These are phyloP conservation scores for Achlya flavicornis DNA, from an alignment of 2,888 invertebrate genomes.

Conservation along the genomic window DNA sequence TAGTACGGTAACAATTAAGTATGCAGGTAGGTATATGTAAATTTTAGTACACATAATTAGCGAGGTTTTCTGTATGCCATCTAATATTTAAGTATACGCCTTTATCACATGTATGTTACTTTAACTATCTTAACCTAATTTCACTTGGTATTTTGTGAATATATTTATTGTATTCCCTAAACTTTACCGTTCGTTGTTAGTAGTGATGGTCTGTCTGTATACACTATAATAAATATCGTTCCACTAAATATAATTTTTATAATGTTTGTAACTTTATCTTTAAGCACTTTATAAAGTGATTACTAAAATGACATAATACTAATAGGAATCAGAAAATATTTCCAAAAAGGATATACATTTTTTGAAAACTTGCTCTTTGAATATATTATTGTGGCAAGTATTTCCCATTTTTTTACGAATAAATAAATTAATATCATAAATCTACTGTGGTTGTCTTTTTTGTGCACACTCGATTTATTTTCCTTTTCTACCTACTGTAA, in stretches of 20 bases:
- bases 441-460: not conserved
- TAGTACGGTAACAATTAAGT: constrained; percentile 31
- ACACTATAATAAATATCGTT: not conserved
- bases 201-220: not conserved
- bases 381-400: not conserved
- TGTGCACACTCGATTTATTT: no score
- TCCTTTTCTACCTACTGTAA: no score
- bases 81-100: constrained; percentile 44
- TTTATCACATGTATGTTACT: constrained; percentile 50
- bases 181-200: not conserved
- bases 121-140: constrained; percentile 28
- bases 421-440: not conserved
- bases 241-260: not conserved
- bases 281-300: not conserved
- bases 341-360: not conserved
- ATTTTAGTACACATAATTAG: constrained; percentile 28
- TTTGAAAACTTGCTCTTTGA: not conserved
- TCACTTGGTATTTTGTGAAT: constrained; percentile 14
- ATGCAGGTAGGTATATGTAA: constrained; percentile 28
- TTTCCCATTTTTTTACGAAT: not conserved
- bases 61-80: constrained; percentile 44
- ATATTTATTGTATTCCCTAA: constrained; percentile 14
- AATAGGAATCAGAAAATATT: not conserved
- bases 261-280: not conserved
- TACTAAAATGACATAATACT: not conserved